Percentiles rank a stretch among this genome's conserved stretches.
phyloP scores from a whole-genome alignment of 2,888 invertebrate genomes.

The Sarcophaga caerulescens region DNA sequence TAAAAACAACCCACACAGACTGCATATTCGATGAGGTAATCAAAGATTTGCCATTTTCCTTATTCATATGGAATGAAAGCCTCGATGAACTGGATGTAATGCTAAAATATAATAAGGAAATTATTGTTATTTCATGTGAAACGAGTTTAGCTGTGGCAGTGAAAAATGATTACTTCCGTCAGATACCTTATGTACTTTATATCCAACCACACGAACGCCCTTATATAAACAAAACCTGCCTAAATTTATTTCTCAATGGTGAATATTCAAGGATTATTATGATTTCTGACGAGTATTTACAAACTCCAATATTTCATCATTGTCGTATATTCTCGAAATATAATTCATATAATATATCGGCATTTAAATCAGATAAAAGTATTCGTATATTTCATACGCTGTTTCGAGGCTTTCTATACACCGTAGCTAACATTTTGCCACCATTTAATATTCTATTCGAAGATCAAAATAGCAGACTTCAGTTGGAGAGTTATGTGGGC shows the following conservation, averaged over 20 bases:
- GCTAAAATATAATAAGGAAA: not conserved
- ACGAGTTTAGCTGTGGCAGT: no score
- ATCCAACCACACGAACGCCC: not conserved
- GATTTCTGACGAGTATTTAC: not conserved
- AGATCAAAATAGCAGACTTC: slow-evolving; percentile 28
- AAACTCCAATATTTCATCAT: not conserved
- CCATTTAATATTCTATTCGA: slow-evolving; percentile 62
- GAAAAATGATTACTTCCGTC: not conserved
- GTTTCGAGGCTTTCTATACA: slow-evolving; percentile 31
- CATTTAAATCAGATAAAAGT: no score
- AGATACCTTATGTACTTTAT: not conserved
- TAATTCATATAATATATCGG: slow-evolving; percentile 40
- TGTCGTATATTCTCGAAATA: not conserved
- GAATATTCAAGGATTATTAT: not conserved
- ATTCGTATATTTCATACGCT: no score
- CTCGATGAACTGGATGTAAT: not conserved
- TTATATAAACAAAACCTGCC: not conserved
- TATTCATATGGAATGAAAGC: not conserved
- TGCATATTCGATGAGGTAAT: not conserved
- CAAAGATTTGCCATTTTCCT: not conserved
- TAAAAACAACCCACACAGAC: not conserved
- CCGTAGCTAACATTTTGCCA: slow-evolving; percentile 69
- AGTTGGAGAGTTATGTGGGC: slow-evolving; percentile 70
- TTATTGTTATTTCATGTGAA: not conserved
- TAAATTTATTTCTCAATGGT: no score